Base-by-base conservation (phyloP, 2,888 invertebrate species). In the Drosophila melanosoma region DNA sequence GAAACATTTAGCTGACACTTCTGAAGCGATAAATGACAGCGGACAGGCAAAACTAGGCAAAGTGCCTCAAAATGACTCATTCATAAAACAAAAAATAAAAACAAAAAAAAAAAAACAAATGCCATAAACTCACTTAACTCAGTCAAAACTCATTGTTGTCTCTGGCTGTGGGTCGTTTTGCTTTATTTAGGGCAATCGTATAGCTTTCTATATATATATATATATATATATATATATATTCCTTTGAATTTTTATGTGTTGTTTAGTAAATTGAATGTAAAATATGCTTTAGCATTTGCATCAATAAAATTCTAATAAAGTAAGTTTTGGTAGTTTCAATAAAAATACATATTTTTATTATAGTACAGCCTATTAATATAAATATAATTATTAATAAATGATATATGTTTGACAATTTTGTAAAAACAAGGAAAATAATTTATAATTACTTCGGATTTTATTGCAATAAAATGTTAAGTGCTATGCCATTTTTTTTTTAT, bases 11-110 rank as follows among this genome's bases (percentile, higher is more conserved):
- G 69, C 62, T 60, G 69, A 59, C 78, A 73, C 61, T 65, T 61
- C 58, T 69, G 81, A 72, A 68, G 67, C 70, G 60, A 35, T 53
- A 67, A 70, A 67, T 81, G 80, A 81, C 80, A 81, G 81, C 72
- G 53, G 78, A 81, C 80, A 81, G 65, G 59, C 69, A 54, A 71
- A 67, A 69, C 75, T 57, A 53, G 64, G 35, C 53, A 60, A 73
- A 61, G 29, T 26, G 36, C 38, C 38, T 49, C 38, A 17, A 62
- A 56, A 2, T 63, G 76, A 76, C 42, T 79, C 76, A 79, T 38
- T 54, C 51, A 23, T 29, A 60, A 20, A 17, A 33, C 5, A 20
- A 15, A 62, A 29, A n/a, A n/a, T n/a, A n/a, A n/a, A 58, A 58
- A 29, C 6, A 29, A 29, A 29, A 26, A 17, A 33, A 5, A 20